Evolutionary conservation across 2,888 invertebrate genomes (phyloP).

Genomic region (Neoascia interrupta): DNA sequence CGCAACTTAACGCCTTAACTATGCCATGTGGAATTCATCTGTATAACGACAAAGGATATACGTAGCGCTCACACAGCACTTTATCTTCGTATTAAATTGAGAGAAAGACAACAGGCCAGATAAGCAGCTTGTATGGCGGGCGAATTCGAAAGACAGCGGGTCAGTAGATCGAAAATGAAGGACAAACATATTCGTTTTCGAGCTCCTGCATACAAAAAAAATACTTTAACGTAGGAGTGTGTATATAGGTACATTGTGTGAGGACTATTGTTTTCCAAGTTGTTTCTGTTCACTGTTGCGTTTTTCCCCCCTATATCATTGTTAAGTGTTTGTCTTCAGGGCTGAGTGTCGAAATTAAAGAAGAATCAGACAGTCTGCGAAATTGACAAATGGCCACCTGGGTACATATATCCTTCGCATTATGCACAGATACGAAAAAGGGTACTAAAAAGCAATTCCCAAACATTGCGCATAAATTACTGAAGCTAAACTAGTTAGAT

Average conservation of each 20-base stretch:
- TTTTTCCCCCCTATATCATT: too few species aligned
- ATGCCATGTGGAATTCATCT: slow-evolving; percentile 38
- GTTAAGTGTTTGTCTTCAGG: slow-evolving; percentile 14
- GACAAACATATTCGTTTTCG: slow-evolving; percentile 24
- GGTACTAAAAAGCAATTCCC: too few species aligned
- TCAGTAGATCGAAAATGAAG: slow-evolving; percentile 48
- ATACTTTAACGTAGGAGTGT: too few species aligned
- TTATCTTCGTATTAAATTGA: slow-evolving; percentile 53
- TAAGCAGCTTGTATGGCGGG: slow-evolving; percentile 13
- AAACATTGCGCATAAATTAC: too few species aligned
- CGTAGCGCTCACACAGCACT: slow-evolving; percentile 36
- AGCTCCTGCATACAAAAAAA: too few species aligned
- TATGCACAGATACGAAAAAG: too few species aligned
- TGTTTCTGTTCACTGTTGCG: too few species aligned
- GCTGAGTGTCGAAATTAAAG: background rate
- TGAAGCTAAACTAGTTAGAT: too few species aligned
- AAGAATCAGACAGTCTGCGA: slow-evolving; percentile 17
- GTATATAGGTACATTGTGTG: too few species aligned
- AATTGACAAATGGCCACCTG: too few species aligned
- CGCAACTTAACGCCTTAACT: slow-evolving; percentile 61
- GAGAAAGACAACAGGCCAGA: slow-evolving; percentile 29
- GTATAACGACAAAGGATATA: slow-evolving; percentile 37
- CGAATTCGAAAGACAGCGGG: slow-evolving; percentile 1
- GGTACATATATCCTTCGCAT: too few species aligned
- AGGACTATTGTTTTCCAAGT: too few species aligned